Evolutionary conservation across 2,113 vertebrate species (phyloP).

Genomic region (Xenopus laevis): DNA sequence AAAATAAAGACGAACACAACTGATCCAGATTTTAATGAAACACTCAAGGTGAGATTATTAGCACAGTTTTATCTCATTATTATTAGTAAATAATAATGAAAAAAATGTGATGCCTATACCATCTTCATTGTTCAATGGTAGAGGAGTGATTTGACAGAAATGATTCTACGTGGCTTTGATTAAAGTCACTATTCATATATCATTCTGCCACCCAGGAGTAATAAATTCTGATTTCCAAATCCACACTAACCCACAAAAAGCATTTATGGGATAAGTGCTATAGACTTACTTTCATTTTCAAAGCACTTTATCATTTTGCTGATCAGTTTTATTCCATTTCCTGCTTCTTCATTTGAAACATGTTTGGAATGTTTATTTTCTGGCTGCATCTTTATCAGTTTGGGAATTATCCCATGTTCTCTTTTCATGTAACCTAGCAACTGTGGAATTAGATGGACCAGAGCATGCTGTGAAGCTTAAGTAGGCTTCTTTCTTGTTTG

Average conservation of each 20-base stretch:
- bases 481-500: slow-evolving; percentile 3
- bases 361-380: slow-evolving; percentile 2
- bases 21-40: slow-evolving; percentile 91
- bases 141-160: slow-evolving; percentile 4
- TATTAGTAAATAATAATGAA: too few species aligned
- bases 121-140: background rate
- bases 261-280: background rate
- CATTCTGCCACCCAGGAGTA: slow-evolving; percentile 12
- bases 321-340: background rate
- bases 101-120: too few species aligned
- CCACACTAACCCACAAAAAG: background rate
- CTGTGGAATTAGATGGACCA: slow-evolving; percentile 3
- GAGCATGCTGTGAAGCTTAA: slow-evolving; percentile 18
- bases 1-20: slow-evolving; percentile 87
- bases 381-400: slow-evolving; percentile 3
- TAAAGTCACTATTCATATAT: slow-evolving; percentile 12
- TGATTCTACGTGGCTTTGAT: background rate
- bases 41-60: slow-evolving; percentile 74
- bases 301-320: background rate
- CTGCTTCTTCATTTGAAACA: background rate
- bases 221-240: slow-evolving; percentile 12
- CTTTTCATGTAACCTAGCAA: slow-evolving; percentile 42
- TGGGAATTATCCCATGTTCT: background rate
- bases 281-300: background rate
- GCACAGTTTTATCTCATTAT: too few species aligned